These are phyloP conservation scores for Hozukius guyotensis DNA, from an alignment of 2,797 vertebrate genomes.

Conservation along the genomic window DNA sequence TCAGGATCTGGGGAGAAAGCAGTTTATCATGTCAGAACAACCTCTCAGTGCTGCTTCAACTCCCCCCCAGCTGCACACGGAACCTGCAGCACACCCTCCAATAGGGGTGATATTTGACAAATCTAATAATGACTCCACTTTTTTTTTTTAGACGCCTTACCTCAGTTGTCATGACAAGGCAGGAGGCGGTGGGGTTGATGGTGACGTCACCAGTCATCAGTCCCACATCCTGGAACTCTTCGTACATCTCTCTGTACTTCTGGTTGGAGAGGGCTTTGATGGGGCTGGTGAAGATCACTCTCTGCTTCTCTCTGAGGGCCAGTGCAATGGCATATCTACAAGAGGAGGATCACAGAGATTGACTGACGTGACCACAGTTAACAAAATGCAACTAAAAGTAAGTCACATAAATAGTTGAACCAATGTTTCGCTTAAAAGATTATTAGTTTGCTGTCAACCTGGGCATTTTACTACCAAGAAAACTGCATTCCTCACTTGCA, in stretches of 20 bases:
- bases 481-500: not conserved
- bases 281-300: constrained; percentile 99
- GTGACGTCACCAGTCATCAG: constrained; percentile 99
- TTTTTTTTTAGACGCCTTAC: constrained; percentile 66
- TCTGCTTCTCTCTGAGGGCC: constrained; percentile 95
- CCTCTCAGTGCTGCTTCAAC: not conserved
- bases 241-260: constrained; percentile 99
- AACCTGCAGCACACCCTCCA: fast-evolving
- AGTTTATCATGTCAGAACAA: not conserved
- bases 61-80: not conserved
- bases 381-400: not conserved
- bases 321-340: constrained; percentile 95
- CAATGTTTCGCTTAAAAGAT: not conserved
- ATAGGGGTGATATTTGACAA: not conserved
- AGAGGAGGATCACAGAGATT: not conserved
- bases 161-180: constrained; percentile 99
- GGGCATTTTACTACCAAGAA: not conserved
- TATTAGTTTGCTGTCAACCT: too few species aligned
- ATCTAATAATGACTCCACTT: not conserved
- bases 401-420: too few species aligned
- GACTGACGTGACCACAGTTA: not conserved
- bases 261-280: constrained; percentile 99
- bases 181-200: constrained; percentile 98
- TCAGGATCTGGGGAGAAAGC: constrained; percentile 87
- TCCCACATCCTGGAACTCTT: constrained; percentile 98